Evolutionary conservation across 2,888 invertebrate genomes (phyloP).

Genomic region (Pandemis cinnamomeana): DNA sequence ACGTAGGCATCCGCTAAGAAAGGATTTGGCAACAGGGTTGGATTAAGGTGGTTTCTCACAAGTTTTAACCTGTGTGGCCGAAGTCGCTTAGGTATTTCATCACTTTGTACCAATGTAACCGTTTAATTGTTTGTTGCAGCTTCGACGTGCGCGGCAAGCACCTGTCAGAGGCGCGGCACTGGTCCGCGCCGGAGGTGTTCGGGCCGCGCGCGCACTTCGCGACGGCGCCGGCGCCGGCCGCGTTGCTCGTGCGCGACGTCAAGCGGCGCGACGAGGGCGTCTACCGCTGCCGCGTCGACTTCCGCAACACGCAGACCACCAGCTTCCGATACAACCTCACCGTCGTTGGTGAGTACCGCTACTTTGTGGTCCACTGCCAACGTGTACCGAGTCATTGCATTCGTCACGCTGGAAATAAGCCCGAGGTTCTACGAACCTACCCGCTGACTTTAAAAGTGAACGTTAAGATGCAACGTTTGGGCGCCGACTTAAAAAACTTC

Average conservation of each 20-base stretch:
- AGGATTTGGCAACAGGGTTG: too few species aligned
- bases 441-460: too few species aligned
- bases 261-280: constrained; percentile 94
- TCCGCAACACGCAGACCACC: constrained; percentile 94
- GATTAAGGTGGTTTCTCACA: too few species aligned
- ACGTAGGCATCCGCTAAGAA: too few species aligned
- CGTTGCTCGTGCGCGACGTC: constrained; percentile 90
- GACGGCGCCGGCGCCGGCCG: constrained; percentile 91
- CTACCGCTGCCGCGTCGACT: constrained; percentile 95
- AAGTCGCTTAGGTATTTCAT: too few species aligned
- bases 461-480: too few species aligned
- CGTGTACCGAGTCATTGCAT: too few species aligned
- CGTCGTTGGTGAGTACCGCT: constrained; percentile 91
- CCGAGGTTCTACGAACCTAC: too few species aligned
- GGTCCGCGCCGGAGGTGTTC: constrained; percentile 94
- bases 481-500: too few species aligned
- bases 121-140: constrained; percentile 79
- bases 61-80: too few species aligned
- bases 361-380: background rate
- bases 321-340: constrained; percentile 95
- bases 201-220: constrained; percentile 94
- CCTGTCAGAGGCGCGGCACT: constrained; percentile 91
- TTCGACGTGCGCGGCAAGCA: constrained; percentile 94
- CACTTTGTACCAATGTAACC: too few species aligned
- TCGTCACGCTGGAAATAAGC: too few species aligned